Evolutionary conservation across 35 echinoderm and acorn worm species (phyloP), one percentile per base, ranked within the genome.

Genomic region (Apostichopus japonicus): DNA sequence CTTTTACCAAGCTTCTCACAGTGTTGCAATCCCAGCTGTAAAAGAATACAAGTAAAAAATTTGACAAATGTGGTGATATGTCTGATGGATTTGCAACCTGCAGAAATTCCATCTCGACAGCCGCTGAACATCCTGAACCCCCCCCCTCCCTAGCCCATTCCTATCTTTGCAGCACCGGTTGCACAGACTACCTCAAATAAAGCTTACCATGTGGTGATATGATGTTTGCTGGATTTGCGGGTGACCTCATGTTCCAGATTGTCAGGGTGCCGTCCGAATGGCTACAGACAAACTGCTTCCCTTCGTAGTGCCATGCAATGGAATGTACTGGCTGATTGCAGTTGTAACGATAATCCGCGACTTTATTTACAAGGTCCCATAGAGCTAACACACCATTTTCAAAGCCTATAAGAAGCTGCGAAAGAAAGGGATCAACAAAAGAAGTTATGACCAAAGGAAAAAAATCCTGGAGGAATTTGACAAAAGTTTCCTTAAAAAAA

Each of bases 331-430:
- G 97, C 70, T 96, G 93, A 80, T 70, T 93, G 87, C 95, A 94
- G 84, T 96, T 96, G 75, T 93, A 99, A 57, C 97, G 95, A 55
- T 99, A 79, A 83, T 99, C 97, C 2, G 97, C 97, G 65, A 77
- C 81, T 90, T 94, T 95, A 79, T 80, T 93, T 70, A 90, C 87
- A 56, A 99, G 92, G 92, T 99, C 97, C 97, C 97, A 99, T 77
- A 99, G 77, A 8, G 94, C 97, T 55, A 96, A 88, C 24, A 93
- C 95, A 27, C 97, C 97, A 51, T 95, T 96, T 55, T 99, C 97
- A 87, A 99, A 99, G 77, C 97, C 97, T 79, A 99, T 99, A 80
- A 99, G 91, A 93, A 99, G 88, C 97, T 99, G 91, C 6, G 15
- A 56, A 81, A 17, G 72, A 79, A 62, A 44, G 54, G 70, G 65